phyloP scores from a whole-genome alignment of 2,113 vertebrate genomes.

The Anas platyrhynchos region DNA sequence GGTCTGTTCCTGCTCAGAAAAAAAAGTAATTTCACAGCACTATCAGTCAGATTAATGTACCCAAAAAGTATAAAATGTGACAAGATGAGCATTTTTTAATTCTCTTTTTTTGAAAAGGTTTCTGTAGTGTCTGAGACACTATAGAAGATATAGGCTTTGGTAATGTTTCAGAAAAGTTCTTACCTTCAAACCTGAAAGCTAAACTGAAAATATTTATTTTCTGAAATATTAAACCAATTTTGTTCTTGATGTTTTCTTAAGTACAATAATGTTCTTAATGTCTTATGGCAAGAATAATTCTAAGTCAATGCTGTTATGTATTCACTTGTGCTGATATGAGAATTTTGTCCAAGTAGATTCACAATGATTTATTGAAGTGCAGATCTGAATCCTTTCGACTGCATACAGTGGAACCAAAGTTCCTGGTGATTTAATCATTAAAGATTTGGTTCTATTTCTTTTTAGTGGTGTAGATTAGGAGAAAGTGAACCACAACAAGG shows the following conservation, averaged over 20 bases:
- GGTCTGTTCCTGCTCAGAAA: neutral
- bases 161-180: neutral
- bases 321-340: neutral
- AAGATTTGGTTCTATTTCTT: neutral
- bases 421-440: neutral
- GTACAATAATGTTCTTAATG: neutral
- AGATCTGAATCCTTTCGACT: neutral
- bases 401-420: neutral
- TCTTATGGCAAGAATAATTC: neutral
- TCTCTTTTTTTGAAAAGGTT: neutral
- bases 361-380: neutral
- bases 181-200: neutral
- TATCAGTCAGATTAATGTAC: conserved; percentile 12
- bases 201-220: neutral
- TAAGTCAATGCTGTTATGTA: neutral
- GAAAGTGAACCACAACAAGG: neutral
- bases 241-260: neutral
- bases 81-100: neutral
- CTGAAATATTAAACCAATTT: neutral
- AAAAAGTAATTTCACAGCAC: neutral
- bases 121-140: neutral
- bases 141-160: neutral
- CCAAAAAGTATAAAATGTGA: neutral
- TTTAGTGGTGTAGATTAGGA: neutral
- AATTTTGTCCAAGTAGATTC: neutral